phyloP scores from a whole-genome alignment of 2,888 invertebrate genomes.

The Tridacna gigas region DNA sequence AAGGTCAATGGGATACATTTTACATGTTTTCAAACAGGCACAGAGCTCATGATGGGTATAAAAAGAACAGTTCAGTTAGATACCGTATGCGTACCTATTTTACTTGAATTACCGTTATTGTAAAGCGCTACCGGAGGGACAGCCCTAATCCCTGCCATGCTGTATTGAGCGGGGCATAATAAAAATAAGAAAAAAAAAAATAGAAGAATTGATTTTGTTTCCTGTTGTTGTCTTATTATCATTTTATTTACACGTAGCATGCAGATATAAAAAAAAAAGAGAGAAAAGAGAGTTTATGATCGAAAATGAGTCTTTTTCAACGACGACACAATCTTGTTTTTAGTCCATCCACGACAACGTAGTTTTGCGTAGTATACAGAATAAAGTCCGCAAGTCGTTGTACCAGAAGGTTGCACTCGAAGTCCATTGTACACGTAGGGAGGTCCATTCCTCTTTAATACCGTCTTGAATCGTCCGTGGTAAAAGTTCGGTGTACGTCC shows the following conservation, averaged over 20 bases:
- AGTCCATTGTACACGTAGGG: constrained; percentile 9
- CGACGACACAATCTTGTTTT: neutral
- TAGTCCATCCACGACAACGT: neutral
- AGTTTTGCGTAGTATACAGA: neutral
- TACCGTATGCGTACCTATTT: neutral
- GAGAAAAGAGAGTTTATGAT: neutral
- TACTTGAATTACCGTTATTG: neutral
- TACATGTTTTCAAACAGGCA: neutral
- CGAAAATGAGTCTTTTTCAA: neutral
- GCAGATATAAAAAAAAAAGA: too few relatives aligned
- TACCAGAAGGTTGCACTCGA: neutral
- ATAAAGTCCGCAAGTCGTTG: constrained; percentile 15
- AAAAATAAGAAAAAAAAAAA: neutral
- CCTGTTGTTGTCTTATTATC: neutral
- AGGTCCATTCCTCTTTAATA: constrained; percentile 18
- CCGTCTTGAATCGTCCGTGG: constrained; percentile 21
- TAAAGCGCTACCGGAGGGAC: constrained; percentile 3
- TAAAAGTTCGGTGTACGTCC: constrained; percentile 10
- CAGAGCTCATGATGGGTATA: neutral
- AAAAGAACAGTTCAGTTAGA: neutral
- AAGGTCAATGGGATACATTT: neutral
- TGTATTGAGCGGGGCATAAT: neutral
- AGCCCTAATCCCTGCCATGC: neutral
- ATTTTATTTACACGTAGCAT: neutral
- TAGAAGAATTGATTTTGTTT: neutral